phyloP scores from a whole-genome alignment of 2,797 vertebrate species.

The Leptodactylus fallax region DNA sequence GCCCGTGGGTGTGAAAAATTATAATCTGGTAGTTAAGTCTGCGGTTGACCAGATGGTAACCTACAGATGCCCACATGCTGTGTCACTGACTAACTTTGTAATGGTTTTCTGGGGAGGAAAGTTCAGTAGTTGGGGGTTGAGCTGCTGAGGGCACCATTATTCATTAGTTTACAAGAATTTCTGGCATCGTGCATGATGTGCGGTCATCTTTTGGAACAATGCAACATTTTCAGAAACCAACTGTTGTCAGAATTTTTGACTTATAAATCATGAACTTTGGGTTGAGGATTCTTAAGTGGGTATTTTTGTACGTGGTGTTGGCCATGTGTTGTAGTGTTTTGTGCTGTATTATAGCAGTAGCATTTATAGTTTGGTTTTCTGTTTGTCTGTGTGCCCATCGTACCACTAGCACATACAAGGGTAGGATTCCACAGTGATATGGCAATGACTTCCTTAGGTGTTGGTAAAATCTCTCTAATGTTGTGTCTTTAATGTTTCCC shows the following conservation, averaged over 20 bases:
- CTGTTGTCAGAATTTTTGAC: not conserved
- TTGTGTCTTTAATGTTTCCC: no score
- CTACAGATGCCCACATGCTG: constrained; percentile 1
- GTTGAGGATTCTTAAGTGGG: not conserved
- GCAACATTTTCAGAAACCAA: not conserved
- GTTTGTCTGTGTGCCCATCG: not conserved
- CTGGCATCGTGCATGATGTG: not conserved
- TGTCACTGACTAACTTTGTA: not conserved
- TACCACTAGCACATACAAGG: not conserved
- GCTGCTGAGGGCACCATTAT: not conserved
- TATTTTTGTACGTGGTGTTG: not conserved
- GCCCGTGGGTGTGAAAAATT: not conserved
- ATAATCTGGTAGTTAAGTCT: not conserved
- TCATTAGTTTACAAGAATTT: not conserved
- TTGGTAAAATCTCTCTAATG: no score
- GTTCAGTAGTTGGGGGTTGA: not conserved
- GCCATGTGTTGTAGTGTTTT: not conserved
- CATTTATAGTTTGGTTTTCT: not conserved
- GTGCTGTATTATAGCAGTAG: not conserved
- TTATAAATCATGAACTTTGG: no score
- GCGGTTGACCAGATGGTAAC: constrained; percentile 7
- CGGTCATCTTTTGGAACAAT: not conserved
- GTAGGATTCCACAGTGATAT: no score
- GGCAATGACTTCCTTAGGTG: no score
- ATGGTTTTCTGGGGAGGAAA: not conserved